These are phyloP conservation scores for Portevinia maculata DNA, from an alignment of 2,888 invertebrate species.

Conservation along the genomic window DNA sequence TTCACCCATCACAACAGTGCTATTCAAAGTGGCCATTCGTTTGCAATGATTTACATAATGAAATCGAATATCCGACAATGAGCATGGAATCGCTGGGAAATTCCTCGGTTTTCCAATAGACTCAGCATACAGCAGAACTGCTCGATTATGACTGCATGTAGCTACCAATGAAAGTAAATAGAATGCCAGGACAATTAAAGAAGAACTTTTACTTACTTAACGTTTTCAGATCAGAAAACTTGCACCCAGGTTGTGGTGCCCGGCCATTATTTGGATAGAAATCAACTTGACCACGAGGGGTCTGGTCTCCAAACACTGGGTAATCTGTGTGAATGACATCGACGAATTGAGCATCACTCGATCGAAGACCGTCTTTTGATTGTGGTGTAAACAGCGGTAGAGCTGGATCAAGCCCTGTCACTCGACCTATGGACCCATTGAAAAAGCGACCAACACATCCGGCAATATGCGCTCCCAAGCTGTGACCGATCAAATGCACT, in stretches of 20 bases:
- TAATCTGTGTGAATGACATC: conserved; percentile 82
- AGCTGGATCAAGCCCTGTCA: conserved; percentile 82
- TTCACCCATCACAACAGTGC: conserved; percentile 80
- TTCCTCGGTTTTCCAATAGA: conserved; percentile 79
- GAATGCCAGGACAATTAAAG: not conserved
- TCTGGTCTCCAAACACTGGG: conserved; percentile 80
- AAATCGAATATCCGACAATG: conserved; percentile 75
- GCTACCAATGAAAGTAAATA: conserved; percentile 36
- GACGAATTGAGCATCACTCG: conserved; percentile 79
- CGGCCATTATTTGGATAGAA: conserved; percentile 82
- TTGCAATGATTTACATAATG: conserved; percentile 55
- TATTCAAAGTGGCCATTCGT: conserved; percentile 32
- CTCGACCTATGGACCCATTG: conserved; percentile 79
- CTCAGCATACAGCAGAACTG: conserved; percentile 80
- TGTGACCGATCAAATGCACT: conserved; percentile 81
- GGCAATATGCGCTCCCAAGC: conserved; percentile 81
- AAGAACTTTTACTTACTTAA: conserved; percentile 77
- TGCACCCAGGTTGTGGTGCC: conserved; percentile 81
- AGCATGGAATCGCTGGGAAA: conserved; percentile 80
- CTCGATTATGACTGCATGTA: conserved; percentile 82
- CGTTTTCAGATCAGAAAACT: conserved; percentile 78
- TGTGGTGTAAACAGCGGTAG: conserved; percentile 79
- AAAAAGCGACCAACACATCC: conserved; percentile 80
- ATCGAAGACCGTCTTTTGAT: conserved; percentile 78
- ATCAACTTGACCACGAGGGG: conserved; percentile 80